phyloP scores from a whole-genome alignment of 2,797 vertebrate genomes.

The Leucoraja ocellata region DNA sequence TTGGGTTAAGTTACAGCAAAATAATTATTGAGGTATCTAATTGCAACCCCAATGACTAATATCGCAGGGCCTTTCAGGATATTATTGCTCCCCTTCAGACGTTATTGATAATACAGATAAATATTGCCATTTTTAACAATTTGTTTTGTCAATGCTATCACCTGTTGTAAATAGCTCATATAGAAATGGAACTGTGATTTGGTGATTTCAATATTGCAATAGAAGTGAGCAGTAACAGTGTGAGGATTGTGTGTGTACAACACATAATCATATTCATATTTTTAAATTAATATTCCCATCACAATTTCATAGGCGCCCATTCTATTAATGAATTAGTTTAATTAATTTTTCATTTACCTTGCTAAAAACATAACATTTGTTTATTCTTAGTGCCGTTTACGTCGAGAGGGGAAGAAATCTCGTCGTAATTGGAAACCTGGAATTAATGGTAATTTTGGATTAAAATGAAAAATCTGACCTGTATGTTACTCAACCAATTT shows the following conservation, averaged over 20 bases:
- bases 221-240: background rate
- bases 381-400: background rate
- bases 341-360: background rate
- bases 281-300: background rate
- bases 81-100: background rate
- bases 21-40: background rate
- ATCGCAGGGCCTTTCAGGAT: background rate
- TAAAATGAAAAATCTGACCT: background rate
- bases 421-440: background rate
- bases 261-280: background rate
- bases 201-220: background rate
- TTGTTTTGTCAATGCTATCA: background rate
- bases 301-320: background rate
- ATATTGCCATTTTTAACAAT: background rate
- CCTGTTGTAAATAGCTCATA: background rate
- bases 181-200: background rate
- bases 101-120: background rate
- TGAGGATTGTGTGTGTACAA: background rate
- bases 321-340: background rate
- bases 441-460: conserved; percentile 5
- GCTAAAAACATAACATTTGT: background rate
- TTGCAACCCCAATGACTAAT: too few species aligned
- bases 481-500: background rate
- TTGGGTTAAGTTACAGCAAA: background rate
- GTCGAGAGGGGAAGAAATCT: background rate